Evolutionary conservation across 2,797 vertebrate species (phyloP).

Genomic region (Leucoraja ocellata): DNA sequence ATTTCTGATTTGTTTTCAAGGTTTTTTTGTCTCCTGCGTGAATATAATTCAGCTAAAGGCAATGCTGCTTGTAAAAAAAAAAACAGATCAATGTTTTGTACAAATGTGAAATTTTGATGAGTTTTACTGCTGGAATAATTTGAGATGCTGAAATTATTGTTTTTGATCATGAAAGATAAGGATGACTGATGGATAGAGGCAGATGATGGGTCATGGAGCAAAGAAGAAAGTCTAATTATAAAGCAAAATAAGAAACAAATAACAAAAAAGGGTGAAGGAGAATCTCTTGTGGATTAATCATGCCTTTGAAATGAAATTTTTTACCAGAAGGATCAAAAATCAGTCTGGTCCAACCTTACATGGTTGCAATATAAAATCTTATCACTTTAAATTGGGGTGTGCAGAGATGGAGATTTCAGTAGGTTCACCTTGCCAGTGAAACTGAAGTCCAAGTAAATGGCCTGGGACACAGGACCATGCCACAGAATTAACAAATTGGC

Average conservation of each 20-base stretch:
- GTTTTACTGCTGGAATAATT: background rate
- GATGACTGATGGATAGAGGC: background rate
- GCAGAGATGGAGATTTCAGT: conserved; percentile 10
- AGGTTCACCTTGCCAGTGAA: background rate
- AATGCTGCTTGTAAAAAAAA: background rate
- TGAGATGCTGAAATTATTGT: background rate
- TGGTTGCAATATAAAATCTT: conserved; percentile 29
- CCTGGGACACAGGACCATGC: background rate
- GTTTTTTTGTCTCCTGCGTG: background rate
- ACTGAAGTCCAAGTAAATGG: background rate
- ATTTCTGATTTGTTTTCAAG: conserved; percentile 28
- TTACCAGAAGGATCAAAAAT: conserved; percentile 15
- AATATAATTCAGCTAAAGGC: background rate
- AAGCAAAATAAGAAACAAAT: conserved; percentile 1
- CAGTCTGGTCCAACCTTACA: conserved; percentile 36
- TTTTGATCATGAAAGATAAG: background rate
- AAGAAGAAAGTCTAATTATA: background rate
- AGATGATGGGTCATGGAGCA: background rate
- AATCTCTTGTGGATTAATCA: background rate
- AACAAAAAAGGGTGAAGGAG: background rate
- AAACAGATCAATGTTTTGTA: conserved; percentile 29
- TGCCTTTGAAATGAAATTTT: background rate
- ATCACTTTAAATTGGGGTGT: conserved; percentile 20
- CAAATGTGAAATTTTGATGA: background rate
- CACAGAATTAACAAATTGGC: background rate